Percentiles rank a stretch among this genome's conserved stretches.
Conservation (phyloP, 2,888 invertebrate genomes). For the Herminia tarsipennalis region DNA sequence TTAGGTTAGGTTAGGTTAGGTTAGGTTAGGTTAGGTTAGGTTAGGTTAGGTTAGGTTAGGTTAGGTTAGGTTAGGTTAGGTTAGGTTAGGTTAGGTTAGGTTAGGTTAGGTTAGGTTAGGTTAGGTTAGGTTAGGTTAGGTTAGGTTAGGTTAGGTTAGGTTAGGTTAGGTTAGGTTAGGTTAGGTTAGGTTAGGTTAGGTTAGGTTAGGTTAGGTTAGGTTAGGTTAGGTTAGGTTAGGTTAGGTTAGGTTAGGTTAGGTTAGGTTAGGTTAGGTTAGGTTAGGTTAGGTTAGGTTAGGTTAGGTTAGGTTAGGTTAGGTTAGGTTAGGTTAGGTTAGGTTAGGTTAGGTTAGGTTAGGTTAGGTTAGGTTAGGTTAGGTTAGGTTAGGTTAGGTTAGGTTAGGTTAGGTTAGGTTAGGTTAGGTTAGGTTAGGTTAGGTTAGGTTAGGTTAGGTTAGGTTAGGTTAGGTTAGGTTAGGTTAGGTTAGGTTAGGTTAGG, state of each 20-base stretch:
- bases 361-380: conserved; percentile 11
- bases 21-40: conserved; percentile 19
- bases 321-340: conserved; percentile 11
- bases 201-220: conserved; percentile 11
- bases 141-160: conserved; percentile 23
- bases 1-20: conserved; percentile 21
- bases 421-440: conserved; percentile 11
- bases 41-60: conserved; percentile 24
- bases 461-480: conserved; percentile 11
- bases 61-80: conserved; percentile 18
- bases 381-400: conserved; percentile 11
- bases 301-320: conserved; percentile 11
- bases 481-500: conserved; percentile 11
- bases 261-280: conserved; percentile 11
- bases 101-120: conserved; percentile 18
- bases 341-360: conserved; percentile 11
- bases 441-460: conserved; percentile 11
- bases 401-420: conserved; percentile 11
- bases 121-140: conserved; percentile 18
- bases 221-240: conserved; percentile 11
- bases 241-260: conserved; percentile 11
- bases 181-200: conserved; percentile 12
- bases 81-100: conserved; percentile 19
- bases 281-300: conserved; percentile 11
- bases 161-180: conserved; percentile 23